Conservation (phyloP, 2,888 invertebrate genomes). For the Erebia ligea region DNA sequence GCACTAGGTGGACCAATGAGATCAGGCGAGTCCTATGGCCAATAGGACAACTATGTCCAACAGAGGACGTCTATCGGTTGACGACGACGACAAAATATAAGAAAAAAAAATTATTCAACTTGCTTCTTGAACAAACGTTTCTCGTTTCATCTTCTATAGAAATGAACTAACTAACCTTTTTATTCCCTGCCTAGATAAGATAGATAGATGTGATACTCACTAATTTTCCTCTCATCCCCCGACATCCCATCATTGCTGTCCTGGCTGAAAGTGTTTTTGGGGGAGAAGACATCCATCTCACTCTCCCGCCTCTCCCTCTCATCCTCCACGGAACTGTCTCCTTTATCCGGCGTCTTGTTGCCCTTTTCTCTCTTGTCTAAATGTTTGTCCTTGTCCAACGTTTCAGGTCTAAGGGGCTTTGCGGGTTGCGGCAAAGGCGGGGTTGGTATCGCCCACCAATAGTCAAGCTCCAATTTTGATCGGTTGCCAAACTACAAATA, state of each 20-base stretch:
- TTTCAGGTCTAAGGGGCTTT: slow-evolving; percentile 45
- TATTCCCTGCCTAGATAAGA: not conserved
- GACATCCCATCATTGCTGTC: slow-evolving; percentile 78
- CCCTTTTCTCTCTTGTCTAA: slow-evolving; percentile 49
- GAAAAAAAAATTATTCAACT: too few species aligned
- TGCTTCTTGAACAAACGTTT: too few species aligned
- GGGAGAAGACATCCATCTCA: slow-evolving; percentile 69
- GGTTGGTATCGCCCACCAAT: slow-evolving; percentile 88
- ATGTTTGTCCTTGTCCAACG: slow-evolving; percentile 45
- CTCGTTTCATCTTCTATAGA: not conserved
- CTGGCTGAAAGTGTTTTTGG: slow-evolving; percentile 67
- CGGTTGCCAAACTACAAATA: slow-evolving; percentile 86
- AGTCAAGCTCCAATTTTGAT: slow-evolving; percentile 89
- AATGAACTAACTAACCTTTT: not conserved
- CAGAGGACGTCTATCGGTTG: too few species aligned
- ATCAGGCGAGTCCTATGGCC: too few species aligned
- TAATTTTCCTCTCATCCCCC: slow-evolving; percentile 69
- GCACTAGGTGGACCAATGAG: too few species aligned
- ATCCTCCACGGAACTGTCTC: slow-evolving; percentile 59
- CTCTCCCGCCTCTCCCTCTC: slow-evolving; percentile 61
- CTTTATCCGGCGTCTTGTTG: slow-evolving; percentile 57
- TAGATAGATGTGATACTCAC: slow-evolving; percentile 20
- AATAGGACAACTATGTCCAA: too few species aligned
- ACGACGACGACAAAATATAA: too few species aligned
- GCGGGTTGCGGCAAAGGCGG: slow-evolving; percentile 62